Evolutionary conservation across 1,140 invertebrate genomes (phyloP), one percentile per base, ranked within the genome.

Genomic region (Rhynchophorus ferrugineus): DNA sequence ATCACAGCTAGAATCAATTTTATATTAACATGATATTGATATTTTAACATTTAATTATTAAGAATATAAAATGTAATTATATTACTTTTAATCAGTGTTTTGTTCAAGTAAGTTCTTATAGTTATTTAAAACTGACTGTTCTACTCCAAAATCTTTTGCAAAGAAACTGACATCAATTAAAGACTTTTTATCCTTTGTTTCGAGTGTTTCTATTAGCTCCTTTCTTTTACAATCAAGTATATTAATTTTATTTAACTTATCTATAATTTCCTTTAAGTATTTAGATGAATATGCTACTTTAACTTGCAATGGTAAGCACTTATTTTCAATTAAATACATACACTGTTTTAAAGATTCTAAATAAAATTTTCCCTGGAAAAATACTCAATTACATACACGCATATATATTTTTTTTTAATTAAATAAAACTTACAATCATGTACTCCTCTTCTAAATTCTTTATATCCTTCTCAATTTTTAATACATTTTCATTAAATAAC

Each of bases 1-100:
- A 24, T 1, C 37, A 1, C 39, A 49, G 33, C 16, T 41, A 24
- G 47, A 49, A 16, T 21, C 37, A 29, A 16, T 49, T 16, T 41
- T 49, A 33, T 49, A 49, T 41, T 49, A 33, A 38, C 0, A 21
- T 33, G 0, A 48, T 5, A 37, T 16, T 16, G 1, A 16, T 16
- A 37, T 16, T n/a, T 37, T 16, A 11, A 3, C 16, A 36, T 8
- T 8, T n/a, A 1, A 42, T n/a, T n/a, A n/a, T n/a, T n/a, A n/a
- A n/a, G n/a, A n/a, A n/a, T n/a, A n/a, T n/a, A n/a, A n/a, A n/a
- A n/a, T n/a, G n/a, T n/a, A n/a, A n/a, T n/a, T n/a, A n/a, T n/a
- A n/a, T n/a, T n/a, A n/a, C n/a, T n/a, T n/a, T n/a, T n/a, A n/a
- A n/a, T n/a, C n/a, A n/a, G n/a, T n/a, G n/a, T n/a, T n/a, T n/a